Percentiles rank a stretch among this genome's conserved stretches.
Evolutionary conservation across 2,113 vertebrate genomes (phyloP).

Genomic region (Eira barbara): DNA sequence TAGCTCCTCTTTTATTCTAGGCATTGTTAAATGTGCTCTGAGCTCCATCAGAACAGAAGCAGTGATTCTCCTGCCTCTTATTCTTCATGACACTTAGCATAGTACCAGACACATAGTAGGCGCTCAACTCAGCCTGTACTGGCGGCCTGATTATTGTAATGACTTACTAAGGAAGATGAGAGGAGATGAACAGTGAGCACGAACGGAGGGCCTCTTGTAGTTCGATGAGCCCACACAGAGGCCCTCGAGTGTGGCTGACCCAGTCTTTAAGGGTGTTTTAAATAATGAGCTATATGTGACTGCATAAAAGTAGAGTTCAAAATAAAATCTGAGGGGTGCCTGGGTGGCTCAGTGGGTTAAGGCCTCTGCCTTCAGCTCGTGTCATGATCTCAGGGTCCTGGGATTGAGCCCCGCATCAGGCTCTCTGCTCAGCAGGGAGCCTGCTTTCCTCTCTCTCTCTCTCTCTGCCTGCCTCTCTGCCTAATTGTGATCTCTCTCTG

Average conservation of each 20-base stretch:
- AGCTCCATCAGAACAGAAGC: neutral
- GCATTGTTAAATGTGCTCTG: neutral
- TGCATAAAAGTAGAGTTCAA: slow-evolving; percentile 7
- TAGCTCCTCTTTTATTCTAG: neutral
- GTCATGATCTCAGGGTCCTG: too few species aligned
- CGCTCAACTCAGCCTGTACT: neutral
- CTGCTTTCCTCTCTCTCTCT: too few species aligned
- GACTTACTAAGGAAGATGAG: neutral
- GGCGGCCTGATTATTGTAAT: neutral
- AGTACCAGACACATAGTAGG: neutral
- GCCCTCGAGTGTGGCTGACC: neutral
- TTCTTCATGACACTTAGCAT: neutral
- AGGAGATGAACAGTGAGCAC: neutral
- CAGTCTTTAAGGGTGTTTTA: slow-evolving; percentile 13
- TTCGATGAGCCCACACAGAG: neutral
- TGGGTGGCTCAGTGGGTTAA: too few species aligned
- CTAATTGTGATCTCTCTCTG: too few species aligned
- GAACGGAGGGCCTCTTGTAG: neutral
- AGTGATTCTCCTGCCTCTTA: neutral
- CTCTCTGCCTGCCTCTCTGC: too few species aligned
- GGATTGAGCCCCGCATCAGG: too few species aligned
- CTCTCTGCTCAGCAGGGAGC: too few species aligned
- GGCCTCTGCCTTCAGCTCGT: too few species aligned
- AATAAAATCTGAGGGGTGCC: neutral
- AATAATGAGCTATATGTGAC: neutral